Evolutionary conservation across 1,140 invertebrate species (phyloP).

Genomic region (Drosophila bipectinata): DNA sequence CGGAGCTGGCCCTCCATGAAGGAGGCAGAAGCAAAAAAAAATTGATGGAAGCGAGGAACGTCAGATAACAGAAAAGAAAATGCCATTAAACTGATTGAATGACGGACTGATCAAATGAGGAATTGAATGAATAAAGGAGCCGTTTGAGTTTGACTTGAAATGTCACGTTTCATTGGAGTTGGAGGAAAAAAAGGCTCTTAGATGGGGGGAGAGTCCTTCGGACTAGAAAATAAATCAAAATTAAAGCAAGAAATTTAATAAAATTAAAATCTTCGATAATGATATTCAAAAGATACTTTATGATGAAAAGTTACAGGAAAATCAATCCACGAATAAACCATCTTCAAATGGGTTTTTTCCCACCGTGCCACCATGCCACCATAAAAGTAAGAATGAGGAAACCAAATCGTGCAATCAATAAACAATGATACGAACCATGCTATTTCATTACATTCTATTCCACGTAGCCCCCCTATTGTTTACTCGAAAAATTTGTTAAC

Average conservation of each 20-base stretch:
- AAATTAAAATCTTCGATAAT: no score
- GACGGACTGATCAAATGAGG: conserved; percentile 61
- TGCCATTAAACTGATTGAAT: conserved; percentile 72
- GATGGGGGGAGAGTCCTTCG: conserved; percentile 6
- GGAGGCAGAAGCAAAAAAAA: conserved; percentile 17
- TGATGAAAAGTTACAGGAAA: not conserved
- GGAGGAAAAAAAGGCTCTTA: conserved; percentile 1
- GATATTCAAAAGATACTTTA: not conserved
- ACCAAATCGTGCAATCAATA: conserved; percentile 57
- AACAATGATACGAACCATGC: conserved; percentile 44
- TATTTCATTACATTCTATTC: conserved; percentile 39
- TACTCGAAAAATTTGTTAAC: conserved; percentile 74
- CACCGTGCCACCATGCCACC: conserved; percentile 10
- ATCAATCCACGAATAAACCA: not conserved
- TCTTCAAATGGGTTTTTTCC: conserved; percentile 2
- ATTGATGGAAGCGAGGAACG: conserved; percentile 21
- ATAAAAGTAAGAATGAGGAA: conserved; percentile 42
- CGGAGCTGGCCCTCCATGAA: conserved; percentile 26
- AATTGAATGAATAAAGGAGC: conserved; percentile 46
- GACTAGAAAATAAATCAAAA: not conserved
- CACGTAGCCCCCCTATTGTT: conserved; percentile 24
- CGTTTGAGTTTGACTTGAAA: conserved; percentile 63
- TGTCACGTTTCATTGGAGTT: conserved; percentile 57
- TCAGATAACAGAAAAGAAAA: conserved; percentile 51
- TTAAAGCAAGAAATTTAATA: not conserved